These are phyloP conservation scores for Brachionus angularis DNA, from an alignment of 1,140 invertebrate genomes.

Conservation along the genomic window DNA sequence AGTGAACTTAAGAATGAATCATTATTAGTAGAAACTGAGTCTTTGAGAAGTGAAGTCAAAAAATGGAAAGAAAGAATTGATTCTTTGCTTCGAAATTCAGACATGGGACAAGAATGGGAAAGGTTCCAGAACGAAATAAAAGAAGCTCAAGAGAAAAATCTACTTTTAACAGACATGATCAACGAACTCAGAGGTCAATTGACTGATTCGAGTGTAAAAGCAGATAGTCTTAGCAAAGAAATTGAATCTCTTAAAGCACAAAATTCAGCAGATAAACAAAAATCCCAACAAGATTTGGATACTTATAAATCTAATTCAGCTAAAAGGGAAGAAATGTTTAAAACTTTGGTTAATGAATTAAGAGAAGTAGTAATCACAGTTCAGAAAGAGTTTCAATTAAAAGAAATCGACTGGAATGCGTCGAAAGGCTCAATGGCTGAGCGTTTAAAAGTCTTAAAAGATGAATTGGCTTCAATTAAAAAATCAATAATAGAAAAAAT, in stretches of 20 bases:
- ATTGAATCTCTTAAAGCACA: background rate
- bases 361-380: constrained; percentile 13
- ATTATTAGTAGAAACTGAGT: background rate
- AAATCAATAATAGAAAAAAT: constrained; percentile 30
- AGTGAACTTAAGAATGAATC: constrained; percentile 30
- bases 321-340: constrained; percentile 38
- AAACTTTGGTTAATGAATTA: constrained; percentile 39
- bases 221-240: background rate
- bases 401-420: constrained; percentile 25
- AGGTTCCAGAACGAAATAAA: constrained; percentile 4
- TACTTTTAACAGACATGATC: background rate
- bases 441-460: constrained; percentile 20
- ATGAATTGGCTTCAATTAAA: constrained; percentile 21
- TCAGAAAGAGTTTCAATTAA: constrained; percentile 31
- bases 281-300: background rate
- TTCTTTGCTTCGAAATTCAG: constrained; percentile 2
- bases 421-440: constrained; percentile 26
- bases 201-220: background rate
- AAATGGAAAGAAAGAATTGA: constrained; percentile 43
- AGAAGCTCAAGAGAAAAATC: constrained; percentile 2
- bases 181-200: background rate
- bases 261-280: constrained; percentile 21
- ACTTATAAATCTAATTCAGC: background rate
- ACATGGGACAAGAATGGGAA: constrained; percentile 25
- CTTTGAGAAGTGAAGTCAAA: constrained; percentile 29